Percentiles rank a stretch among this genome's conserved stretches.
Evolutionary conservation across 1,140 invertebrate genomes (phyloP).

Genomic region (Agrypnia vestita): DNA sequence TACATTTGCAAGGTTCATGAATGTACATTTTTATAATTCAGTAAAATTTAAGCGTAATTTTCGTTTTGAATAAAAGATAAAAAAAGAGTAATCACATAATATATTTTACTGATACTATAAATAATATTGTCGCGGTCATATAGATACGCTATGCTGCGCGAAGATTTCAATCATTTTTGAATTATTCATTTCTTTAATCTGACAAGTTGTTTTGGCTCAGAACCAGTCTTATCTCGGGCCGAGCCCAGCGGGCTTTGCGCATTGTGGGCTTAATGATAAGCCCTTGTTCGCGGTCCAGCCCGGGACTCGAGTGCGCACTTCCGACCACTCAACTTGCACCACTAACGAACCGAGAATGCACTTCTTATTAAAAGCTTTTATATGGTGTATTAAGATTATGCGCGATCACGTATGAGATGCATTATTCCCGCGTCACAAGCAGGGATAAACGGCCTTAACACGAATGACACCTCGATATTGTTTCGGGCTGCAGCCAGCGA

Average conservation of each 20-base stretch:
- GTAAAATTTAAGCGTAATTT: no score
- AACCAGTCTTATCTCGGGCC: conserved; percentile 52
- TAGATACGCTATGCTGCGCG: conserved; percentile 7
- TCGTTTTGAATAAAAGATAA: no score
- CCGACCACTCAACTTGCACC: conserved; percentile 17
- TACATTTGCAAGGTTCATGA: no score
- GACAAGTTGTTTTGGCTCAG: conserved; percentile 60
- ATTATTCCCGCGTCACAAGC: conserved; percentile 13
- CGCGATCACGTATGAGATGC: conserved; percentile 40
- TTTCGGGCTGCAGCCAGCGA: background rate
- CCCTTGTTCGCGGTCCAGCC: conserved; percentile 52
- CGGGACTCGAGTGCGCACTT: background rate
- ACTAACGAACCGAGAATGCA: conserved; percentile 57
- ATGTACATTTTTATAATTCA: no score
- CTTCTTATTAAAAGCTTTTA: conserved; percentile 55
- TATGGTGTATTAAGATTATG: conserved; percentile 45
- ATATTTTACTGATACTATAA: no score
- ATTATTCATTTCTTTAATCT: conserved; percentile 62
- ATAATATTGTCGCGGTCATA: background rate
- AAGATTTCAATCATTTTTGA: conserved; percentile 60
- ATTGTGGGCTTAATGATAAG: conserved; percentile 60
- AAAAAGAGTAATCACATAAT: no score
- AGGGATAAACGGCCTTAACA: conserved; percentile 12
- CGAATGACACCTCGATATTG: conserved; percentile 17
- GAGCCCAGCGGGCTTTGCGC: conserved; percentile 43